Percentiles rank a stretch among this genome's conserved stretches.
These are phyloP conservation scores for Elaphurus davidianus DNA, from an alignment of 2,113 vertebrate genomes.

Conservation along the genomic window DNA sequence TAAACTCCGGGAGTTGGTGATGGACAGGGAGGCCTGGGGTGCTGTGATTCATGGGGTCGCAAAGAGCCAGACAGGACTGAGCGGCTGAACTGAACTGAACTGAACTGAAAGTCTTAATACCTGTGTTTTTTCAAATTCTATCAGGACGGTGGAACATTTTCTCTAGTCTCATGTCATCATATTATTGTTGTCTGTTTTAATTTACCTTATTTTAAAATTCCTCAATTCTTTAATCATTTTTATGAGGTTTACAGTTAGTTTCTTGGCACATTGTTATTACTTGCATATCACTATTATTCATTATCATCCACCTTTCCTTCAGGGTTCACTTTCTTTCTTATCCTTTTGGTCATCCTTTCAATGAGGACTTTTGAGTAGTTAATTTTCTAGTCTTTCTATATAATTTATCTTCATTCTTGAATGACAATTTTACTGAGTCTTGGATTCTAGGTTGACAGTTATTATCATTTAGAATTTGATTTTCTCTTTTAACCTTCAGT, in stretches of 20 bases:
- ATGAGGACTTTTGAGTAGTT: background rate
- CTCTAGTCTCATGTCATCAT: background rate
- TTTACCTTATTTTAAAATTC: background rate
- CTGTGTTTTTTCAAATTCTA: background rate
- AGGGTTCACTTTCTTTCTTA: background rate
- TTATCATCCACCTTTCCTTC: background rate
- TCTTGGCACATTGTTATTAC: background rate
- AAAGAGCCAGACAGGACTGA: too few species aligned
- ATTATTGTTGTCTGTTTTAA: background rate
- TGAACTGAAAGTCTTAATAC: background rate
- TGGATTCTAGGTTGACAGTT: background rate
- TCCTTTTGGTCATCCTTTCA: background rate
- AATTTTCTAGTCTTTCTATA: background rate
- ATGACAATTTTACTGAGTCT: background rate
- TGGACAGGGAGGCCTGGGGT: too few species aligned
- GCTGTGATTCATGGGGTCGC: too few species aligned
- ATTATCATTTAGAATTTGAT: background rate
- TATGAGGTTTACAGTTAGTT: background rate
- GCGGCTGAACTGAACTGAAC: too few species aligned
- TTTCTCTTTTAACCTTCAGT: background rate
- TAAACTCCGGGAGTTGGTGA: too few species aligned
- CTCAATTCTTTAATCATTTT: background rate
- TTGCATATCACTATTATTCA: background rate
- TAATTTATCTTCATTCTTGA: background rate
- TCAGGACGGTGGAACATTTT: background rate